Evolutionary conservation across 2,797 vertebrate species (phyloP).

Genomic region (Knipowitschia caucasica): DNA sequence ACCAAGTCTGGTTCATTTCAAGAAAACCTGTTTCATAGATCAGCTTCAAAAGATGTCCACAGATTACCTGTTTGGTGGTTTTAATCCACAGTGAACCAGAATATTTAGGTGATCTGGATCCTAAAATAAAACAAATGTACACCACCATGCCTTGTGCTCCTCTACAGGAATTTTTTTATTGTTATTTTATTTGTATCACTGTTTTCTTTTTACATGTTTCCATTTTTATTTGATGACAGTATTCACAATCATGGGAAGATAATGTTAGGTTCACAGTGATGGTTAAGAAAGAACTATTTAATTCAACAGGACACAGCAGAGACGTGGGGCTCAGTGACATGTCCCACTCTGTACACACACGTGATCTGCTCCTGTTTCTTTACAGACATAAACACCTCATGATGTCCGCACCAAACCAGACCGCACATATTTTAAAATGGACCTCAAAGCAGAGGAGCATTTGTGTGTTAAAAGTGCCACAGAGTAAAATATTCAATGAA

Average conservation of each 20-base stretch:
- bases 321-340: conserved; percentile 29
- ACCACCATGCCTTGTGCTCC: conserved; percentile 55
- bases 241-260: conserved; percentile 78
- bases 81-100: no score
- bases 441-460: conserved; percentile 8
- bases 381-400: conserved; percentile 28
- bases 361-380: conserved; percentile 24
- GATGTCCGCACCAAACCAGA: conserved; percentile 29
- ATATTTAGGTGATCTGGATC: no score
- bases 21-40: no score
- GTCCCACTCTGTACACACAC: conserved; percentile 41
- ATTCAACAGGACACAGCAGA: conserved; percentile 46
- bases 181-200: conserved; percentile 70
- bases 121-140: conserved; percentile 46
- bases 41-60: no score
- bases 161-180: conserved; percentile 81
- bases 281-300: conserved; percentile 69
- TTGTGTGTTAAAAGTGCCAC: conserved; percentile 50
- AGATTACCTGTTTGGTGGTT: no score
- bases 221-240: conserved; percentile 73
- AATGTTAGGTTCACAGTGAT: conserved; percentile 81
- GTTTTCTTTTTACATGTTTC: conserved; percentile 75
- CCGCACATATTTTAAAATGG: conserved; percentile 12
- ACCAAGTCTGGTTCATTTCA: no score
- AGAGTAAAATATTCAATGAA: conserved; percentile 19